Percentiles rank a stretch among this genome's conserved stretches.
Evolutionary conservation across 2,797 vertebrate species (phyloP).

Genomic region (Pogonophryne albipinna): DNA sequence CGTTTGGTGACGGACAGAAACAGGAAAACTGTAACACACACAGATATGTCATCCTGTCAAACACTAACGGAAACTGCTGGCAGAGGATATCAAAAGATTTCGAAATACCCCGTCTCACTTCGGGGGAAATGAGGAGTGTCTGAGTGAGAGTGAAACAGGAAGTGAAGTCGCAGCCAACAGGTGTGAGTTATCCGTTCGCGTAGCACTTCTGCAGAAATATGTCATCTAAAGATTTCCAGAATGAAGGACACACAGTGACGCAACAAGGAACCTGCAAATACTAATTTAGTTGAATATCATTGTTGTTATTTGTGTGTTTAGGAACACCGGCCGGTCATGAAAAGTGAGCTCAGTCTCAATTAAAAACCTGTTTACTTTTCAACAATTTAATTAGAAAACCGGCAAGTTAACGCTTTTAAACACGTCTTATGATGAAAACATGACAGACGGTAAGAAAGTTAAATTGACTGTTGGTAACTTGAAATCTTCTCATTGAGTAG

Average conservation of each 20-base stretch:
- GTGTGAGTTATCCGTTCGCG: conserved; percentile 30
- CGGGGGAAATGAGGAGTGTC: conserved; percentile 22
- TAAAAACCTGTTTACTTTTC: no score
- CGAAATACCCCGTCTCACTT: conserved; percentile 20
- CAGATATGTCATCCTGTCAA: conserved; percentile 36
- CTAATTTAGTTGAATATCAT: no score
- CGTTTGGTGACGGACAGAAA: conserved; percentile 9
- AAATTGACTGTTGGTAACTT: no score
- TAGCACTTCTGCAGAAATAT: neutral
- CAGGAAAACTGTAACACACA: conserved; percentile 35
- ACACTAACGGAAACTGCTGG: conserved; percentile 45
- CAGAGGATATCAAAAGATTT: conserved; percentile 25
- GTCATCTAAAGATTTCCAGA: conserved; percentile 10
- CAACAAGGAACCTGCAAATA: no score
- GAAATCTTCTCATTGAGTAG: no score
- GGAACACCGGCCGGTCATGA: no score
- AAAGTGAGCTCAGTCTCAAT: no score
- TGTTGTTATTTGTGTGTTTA: no score
- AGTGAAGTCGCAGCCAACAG: conserved; percentile 22
- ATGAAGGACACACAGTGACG: neutral
- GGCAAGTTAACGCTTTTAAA: no score
- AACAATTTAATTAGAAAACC: no score
- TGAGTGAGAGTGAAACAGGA: conserved; percentile 21
- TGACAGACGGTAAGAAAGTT: no score
- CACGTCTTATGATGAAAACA: no score